These are phyloP conservation scores for Zaprionus taronus DNA, from an alignment of 1,140 invertebrate species.

Conservation along the genomic window DNA sequence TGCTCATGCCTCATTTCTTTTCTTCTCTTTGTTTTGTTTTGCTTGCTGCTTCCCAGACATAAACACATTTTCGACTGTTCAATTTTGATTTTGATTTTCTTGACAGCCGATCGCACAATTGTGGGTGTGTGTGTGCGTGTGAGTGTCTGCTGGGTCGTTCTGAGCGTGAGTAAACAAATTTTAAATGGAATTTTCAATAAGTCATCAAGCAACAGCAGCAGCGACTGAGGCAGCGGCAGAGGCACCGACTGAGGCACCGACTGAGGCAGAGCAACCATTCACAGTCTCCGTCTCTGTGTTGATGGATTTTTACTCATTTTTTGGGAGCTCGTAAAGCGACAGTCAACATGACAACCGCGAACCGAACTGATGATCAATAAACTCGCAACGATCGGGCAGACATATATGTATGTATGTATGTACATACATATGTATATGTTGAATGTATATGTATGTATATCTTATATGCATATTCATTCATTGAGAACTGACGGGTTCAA, in stretches of 20 bases:
- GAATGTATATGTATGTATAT: no score
- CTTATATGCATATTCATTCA: conserved; percentile 54
- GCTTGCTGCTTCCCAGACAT: conserved; percentile 69
- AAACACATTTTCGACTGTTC: conserved; percentile 70
- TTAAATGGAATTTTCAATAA: conserved; percentile 84
- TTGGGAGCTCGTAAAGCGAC: conserved; percentile 44
- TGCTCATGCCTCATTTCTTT: conserved; percentile 2
- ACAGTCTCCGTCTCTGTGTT: conserved; percentile 2
- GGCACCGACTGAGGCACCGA: conserved; percentile 16
- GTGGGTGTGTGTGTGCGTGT: conserved; percentile 32
- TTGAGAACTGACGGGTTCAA: conserved; percentile 70
- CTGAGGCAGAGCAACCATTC: not conserved
- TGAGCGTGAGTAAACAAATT: conserved; percentile 80
- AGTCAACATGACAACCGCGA: conserved; percentile 39
- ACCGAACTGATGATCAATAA: conserved; percentile 49
- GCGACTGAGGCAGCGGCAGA: conserved; percentile 12
- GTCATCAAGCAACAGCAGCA: conserved; percentile 67
- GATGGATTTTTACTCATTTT: conserved; percentile 51
- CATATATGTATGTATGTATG: no score
- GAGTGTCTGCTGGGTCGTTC: conserved; percentile 57
- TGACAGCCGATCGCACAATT: conserved; percentile 59
- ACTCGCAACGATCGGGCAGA: conserved; percentile 29
- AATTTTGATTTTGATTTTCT: conserved; percentile 65
- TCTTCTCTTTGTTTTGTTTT: conserved; percentile 46
- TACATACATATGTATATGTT: no score